phyloP scores from a whole-genome alignment of 1,140 invertebrate species.

The Leguminivora glycinivorella region DNA sequence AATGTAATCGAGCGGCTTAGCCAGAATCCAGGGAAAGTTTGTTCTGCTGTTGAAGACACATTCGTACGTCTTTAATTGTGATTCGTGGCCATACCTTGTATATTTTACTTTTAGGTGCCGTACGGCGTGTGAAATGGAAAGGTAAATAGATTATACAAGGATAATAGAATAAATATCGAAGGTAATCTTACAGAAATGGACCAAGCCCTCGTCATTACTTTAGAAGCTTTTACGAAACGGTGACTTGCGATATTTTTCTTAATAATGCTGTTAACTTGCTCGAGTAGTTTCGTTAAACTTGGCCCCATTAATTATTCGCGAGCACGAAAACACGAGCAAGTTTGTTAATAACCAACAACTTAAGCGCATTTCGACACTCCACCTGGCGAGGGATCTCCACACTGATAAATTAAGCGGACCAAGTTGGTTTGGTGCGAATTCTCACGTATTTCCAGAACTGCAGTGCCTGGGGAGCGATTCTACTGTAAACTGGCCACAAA shows the following conservation, averaged over 20 bases:
- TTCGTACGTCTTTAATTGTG: background rate
- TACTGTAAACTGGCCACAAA: background rate
- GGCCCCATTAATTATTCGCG: slow-evolving; percentile 44
- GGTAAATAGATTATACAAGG: too few species aligned
- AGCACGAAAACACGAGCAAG: slow-evolving; percentile 42
- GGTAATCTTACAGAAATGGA: background rate
- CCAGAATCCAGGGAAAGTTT: slow-evolving; percentile 29
- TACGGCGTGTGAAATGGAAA: too few species aligned
- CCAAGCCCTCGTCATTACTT: background rate
- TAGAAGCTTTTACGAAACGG: background rate
- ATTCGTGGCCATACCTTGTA: too few species aligned
- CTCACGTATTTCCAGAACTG: background rate
- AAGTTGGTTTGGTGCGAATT: slow-evolving; percentile 4
- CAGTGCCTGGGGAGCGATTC: background rate
- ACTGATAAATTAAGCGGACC: slow-evolving; percentile 19
- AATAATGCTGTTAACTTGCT: slow-evolving; percentile 32
- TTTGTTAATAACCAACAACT: slow-evolving; percentile 41
- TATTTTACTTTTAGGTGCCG: too few species aligned
- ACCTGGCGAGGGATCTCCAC: slow-evolving; percentile 11
- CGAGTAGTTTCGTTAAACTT: slow-evolving; percentile 40
- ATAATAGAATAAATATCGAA: too few species aligned
- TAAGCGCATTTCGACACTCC: slow-evolving; percentile 22
- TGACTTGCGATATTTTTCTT: slow-evolving; percentile 8
- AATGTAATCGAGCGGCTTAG: slow-evolving; percentile 35
- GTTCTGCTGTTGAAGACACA: background rate